Base-by-base conservation (phyloP, 2,113 vertebrate genomes). In the Nyctereutes procyonoides region DNA sequence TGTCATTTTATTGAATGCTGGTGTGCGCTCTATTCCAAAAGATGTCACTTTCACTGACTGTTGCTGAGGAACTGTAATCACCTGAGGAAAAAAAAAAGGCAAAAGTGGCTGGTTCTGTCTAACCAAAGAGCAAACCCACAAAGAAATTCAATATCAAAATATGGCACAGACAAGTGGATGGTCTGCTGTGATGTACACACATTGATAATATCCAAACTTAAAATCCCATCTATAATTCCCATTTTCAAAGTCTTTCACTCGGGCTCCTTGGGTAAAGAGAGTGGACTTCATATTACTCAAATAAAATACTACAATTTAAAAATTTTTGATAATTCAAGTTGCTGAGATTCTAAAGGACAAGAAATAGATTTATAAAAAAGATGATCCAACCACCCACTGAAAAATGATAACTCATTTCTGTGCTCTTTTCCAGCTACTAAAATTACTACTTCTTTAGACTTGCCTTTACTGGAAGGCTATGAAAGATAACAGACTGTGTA, bases 51-150 rank as follows among this genome's bases (percentile, higher is more conserved):
- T 96, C 43, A 97, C 96, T 73, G 97, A 48, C 43, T 95, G 92
- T 81, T 98, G 98, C 87, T 99, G 99, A 62, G 98, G 97, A 82
- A 99, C 99, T 30, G 99, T 98, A 86, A 99, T 99, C 92, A 99
- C 99, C 99, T 99, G 97, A 92, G 95, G n/a, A n/a, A 77, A 14
- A 96, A n/a, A 97, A 93, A 97, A 71, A 96, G 56, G 77, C 60
- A 94, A 90, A 91, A 62, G 28, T 96, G 77, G 88, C 77, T 97
- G 67, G 69, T 56, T 95, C 62, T 28, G 58, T 51, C 58, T 96
- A 96, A 90, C 30, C 35, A 80, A 94, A 79, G 32, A 63, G 35
- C 73, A 93, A 97, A 93, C n/a, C 71, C 88, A 95, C 43, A 17
- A 91, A 89, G 48, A 96, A 90, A 95, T 91, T 91, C 58, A 95